Evolutionary conservation across 23 tunicate species (phyloP), one percentile per base, ranked within the genome.

Genomic region (Ascidia mentula): DNA sequence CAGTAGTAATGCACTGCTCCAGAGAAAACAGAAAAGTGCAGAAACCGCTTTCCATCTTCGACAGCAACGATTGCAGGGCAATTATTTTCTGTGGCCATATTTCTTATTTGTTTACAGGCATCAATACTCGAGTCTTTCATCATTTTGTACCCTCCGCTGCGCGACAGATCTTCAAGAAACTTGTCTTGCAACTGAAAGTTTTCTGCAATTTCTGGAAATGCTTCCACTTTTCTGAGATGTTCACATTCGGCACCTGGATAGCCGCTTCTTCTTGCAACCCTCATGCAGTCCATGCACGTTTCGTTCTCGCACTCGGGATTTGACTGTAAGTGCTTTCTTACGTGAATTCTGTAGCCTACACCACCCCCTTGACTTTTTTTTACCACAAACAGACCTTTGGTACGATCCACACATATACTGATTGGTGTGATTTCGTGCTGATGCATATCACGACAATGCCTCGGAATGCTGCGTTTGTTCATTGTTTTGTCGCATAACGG

Each of bases 371-470:
- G 37, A 36, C 77, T 74, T 18, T 40, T 35, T 34, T 45, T 22
- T 0, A 74, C 77, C 77, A 74, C 15, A 35, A 36, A 74, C 37
- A 74, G 13, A 13, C 39, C 37, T 12, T 36, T 74, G 32, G 42
- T 34, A 17, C 9, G 36, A 45, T 74, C 77, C 33, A 74, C 77
- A 40, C 77, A 74, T 1, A 37, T 32, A 32, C 37, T 31, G 18
- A 45, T 32, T 26, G 32, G 32, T 30, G 15, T 12, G 8, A 77
- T 18, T 46, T 77, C 80, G 42, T 40, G 31, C 4, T 30, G 30
- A 40, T 77, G 80, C 59, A 77, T 46, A 12, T 46, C 45, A 17
- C 80, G 69, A 46, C 37, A 37, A 46, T 77, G 80, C 28, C 80
- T 45, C 22, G 60, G n/a, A 8, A 77, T 12, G 28, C 80, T 77